Evolutionary conservation across 2,888 invertebrate genomes (phyloP), one percentile per base, ranked within the genome.

Genomic region (Drosophila limbata): DNA sequence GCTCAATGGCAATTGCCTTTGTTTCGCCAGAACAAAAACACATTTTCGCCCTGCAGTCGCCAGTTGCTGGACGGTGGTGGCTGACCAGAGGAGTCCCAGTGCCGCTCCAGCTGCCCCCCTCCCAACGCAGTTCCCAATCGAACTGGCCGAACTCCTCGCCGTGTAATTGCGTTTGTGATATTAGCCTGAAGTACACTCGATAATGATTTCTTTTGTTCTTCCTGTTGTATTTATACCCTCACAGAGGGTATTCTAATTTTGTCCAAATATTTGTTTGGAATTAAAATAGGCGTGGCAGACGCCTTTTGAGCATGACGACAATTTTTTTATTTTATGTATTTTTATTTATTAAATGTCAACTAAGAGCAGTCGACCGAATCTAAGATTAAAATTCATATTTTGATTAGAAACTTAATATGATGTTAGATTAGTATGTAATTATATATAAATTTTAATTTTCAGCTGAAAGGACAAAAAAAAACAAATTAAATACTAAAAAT

Each of bases 91-190:
- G 5, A n/a, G 15, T 21, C 35, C 37, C 25, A 51, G 37, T 42
- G 40, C 5, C 52, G 17, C 9, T 37, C 52, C 56, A 56, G 11
- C 37, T n/a, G 9, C 5, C 51, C 5, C 5, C 42, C 52, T n/a
- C n/a, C n/a, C n/a, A n/a, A n/a, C n/a, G n/a, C 56, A 56, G 11
- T 42, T 17, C 25, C 39, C 15, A 28, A 13, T 56, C 47, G 51
- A 53, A 37, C 37, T 37, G n/a, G 37, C n/a, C 33, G n/a, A 37
- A n/a, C 57, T 67, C 67, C 71, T 33, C 15, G 73, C 88, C 87
- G 73, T 86, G 78, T 86, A 86, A 88, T 88, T 86, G 84, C 88
- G 75, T 88, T 86, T 86, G 86, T 88, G 87, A 86, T 86, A 86
- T 86, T 86, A 86, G 86, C 88, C 88, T 80, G 81, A 84, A 86